Base-by-base conservation (phyloP, 1,140 invertebrate genomes). In the Drosophila mayri region DNA sequence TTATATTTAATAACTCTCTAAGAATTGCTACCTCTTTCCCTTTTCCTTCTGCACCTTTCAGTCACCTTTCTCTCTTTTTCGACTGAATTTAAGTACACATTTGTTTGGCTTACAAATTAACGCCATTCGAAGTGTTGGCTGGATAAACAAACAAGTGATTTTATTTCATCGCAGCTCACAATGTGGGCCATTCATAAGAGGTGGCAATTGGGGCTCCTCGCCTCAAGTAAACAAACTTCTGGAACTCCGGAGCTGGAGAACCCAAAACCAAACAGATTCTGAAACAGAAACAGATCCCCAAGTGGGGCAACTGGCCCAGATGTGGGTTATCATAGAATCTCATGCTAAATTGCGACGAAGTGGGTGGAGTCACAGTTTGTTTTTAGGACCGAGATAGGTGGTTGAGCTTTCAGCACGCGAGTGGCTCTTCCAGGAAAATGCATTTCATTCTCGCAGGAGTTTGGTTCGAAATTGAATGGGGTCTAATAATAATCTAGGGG, bases 131-230 rank as follows among this genome's bases (percentile, higher is more conserved):
- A 72, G 66, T 68, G 59, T 63, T 68, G 76, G 64, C 64, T 65
- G 79, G 57, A 75, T 78, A 54, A 85, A 86, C 82, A 86, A 87
- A 83, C 76, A 82, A 63, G 62, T 61, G 47, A 68, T 70, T 68
- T 58, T 62, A 59, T 63, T 71, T 61, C 35, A 76, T 43, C 35
- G 55, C 62, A 47, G 18, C 54, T 54, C 63, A 87, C 84, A 87
- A 87, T 87, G 85, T 87, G 73, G 84, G 80, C 85, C 85, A 88
- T 90, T 88, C 84, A 88, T 75, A 68, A 72, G 62, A 80, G 70
- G 52, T 79, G 63, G 52, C 83, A 65, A 76, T 77, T 77, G 62
- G 75, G 68, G 52, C 52, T 60, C 46, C 63, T 30, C 49, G 18
- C 49, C 18, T 0, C 35, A 37, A 32, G 57, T 70, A 79, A 78